Percentiles rank a stretch among this genome's conserved stretches.
Conservation (phyloP, 2,888 invertebrate genomes). For the Xestia c-nigrum region DNA sequence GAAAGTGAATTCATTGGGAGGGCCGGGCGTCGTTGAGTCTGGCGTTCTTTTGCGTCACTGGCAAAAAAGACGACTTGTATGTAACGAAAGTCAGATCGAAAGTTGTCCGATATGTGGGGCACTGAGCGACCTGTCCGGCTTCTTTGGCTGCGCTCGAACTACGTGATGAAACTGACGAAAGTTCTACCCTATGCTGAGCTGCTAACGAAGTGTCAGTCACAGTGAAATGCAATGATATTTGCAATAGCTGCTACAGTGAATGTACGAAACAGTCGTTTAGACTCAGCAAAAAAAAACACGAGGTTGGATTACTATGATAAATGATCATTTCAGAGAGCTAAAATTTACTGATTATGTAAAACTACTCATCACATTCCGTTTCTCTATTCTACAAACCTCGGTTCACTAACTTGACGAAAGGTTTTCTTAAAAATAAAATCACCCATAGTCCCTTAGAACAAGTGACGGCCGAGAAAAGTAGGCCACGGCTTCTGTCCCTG, state of each 20-base stretch:
- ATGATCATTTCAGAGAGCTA: constrained; percentile 28
- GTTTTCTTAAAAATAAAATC: constrained; percentile 22
- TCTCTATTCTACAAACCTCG: neutral
- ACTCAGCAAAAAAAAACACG: constrained; percentile 17
- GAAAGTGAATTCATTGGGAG: constrained; percentile 81
- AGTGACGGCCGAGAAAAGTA: constrained; percentile 51
- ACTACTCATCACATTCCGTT: neutral
- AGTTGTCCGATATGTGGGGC: constrained; percentile 89
- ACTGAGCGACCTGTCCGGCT: constrained; percentile 83
- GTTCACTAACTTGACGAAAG: neutral
- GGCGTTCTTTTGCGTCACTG: constrained; percentile 77
- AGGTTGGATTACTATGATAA: constrained; percentile 29
- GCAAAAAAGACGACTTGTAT: constrained; percentile 82
- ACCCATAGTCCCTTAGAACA: constrained; percentile 42
- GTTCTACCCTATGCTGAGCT: constrained; percentile 67
- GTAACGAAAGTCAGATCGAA: constrained; percentile 89
- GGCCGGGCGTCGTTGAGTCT: constrained; percentile 82
- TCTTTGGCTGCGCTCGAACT: constrained; percentile 69
- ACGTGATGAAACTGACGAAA: constrained; percentile 78
- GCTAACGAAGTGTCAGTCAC: constrained; percentile 29
- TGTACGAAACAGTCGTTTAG: constrained; percentile 15
- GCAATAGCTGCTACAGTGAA: constrained; percentile 35
- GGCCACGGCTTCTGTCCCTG: constrained; percentile 60
- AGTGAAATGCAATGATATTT: constrained; percentile 33
- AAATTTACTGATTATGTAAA: neutral